These are phyloP conservation scores for Lipophrys pholis DNA, from an alignment of 2,113 vertebrate genomes.

Conservation along the genomic window DNA sequence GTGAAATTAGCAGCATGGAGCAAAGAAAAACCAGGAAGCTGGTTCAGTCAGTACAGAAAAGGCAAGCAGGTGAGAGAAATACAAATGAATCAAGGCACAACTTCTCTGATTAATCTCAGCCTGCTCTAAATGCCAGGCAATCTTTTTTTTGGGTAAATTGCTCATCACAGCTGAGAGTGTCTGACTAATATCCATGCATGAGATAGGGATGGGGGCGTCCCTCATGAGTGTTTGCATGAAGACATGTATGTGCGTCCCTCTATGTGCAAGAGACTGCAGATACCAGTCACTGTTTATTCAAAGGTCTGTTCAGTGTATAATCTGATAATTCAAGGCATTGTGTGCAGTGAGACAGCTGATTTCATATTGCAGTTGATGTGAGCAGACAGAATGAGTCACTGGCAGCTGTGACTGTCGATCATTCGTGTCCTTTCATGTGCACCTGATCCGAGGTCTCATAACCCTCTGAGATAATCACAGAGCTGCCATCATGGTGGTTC, in stretches of 20 bases:
- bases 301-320: slow-evolving; percentile 15
- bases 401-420: slow-evolving; percentile 29
- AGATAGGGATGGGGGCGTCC: slow-evolving; percentile 1
- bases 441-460: slow-evolving; percentile 57
- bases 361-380: slow-evolving; percentile 33
- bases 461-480: slow-evolving; percentile 48
- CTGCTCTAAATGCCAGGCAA: slow-evolving; percentile 22
- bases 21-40: slow-evolving; percentile 89
- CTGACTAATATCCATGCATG: slow-evolving; percentile 22
- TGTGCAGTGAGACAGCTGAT: slow-evolving; percentile 14
- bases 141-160: slow-evolving; percentile 36
- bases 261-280: neutral
- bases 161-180: slow-evolving; percentile 14
- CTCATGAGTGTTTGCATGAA: neutral
- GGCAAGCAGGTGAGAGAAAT: slow-evolving; percentile 87
- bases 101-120: slow-evolving; percentile 35
- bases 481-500: slow-evolving; percentile 34
- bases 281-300: slow-evolving; percentile 11
- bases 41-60: slow-evolving; percentile 91
- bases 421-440: slow-evolving; percentile 55
- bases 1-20: slow-evolving; percentile 92
- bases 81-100: slow-evolving; percentile 5
- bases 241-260: slow-evolving; percentile 1
- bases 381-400: slow-evolving; percentile 37
- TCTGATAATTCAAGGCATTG: slow-evolving; percentile 28